These are phyloP conservation scores for Radopholus similis DNA, from an alignment of 1,140 invertebrate genomes.

Conservation along the genomic window DNA sequence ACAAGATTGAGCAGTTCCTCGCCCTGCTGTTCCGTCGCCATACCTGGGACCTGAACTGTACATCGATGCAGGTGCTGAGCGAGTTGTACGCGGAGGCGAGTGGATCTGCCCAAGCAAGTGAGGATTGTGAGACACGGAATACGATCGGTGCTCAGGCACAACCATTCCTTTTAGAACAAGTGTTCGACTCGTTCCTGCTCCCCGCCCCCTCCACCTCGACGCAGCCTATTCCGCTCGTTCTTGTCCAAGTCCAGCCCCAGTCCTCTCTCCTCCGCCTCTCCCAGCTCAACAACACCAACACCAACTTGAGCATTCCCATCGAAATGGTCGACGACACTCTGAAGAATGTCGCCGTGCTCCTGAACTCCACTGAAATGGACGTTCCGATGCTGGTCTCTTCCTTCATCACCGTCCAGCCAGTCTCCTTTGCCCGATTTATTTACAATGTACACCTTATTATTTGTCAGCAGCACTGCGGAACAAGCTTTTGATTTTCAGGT, in stretches of 20 bases:
- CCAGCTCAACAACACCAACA: background rate
- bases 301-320: slow-evolving; percentile 3
- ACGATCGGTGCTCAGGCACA: too few species aligned
- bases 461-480: background rate
- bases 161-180: slow-evolving; percentile 1
- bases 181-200: slow-evolving; percentile 21
- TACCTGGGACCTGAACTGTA: slow-evolving; percentile 13
- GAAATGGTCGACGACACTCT: slow-evolving; percentile 17
- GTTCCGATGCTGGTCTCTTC: slow-evolving; percentile 14
- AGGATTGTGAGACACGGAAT: too few species aligned
- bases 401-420: slow-evolving; percentile 17
- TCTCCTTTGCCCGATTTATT: slow-evolving; percentile 17
- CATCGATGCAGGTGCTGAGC: slow-evolving; percentile 8
- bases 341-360: background rate
- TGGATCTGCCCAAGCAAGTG: too few species aligned
- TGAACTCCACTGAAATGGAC: slow-evolving; percentile 3
- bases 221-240: background rate
- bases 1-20: slow-evolving; percentile 12
- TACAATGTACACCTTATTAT: slow-evolving; percentile 23
- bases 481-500: slow-evolving; percentile 8
- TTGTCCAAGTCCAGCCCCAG: background rate
- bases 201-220: background rate
- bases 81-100: background rate
- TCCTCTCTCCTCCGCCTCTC: background rate
- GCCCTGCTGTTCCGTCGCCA: background rate